A percentile compares a stretch with the other conserved stretches of the same genome.
Conservation (phyloP, 2,113 vertebrate species). For the Marmota flaviventris region DNA sequence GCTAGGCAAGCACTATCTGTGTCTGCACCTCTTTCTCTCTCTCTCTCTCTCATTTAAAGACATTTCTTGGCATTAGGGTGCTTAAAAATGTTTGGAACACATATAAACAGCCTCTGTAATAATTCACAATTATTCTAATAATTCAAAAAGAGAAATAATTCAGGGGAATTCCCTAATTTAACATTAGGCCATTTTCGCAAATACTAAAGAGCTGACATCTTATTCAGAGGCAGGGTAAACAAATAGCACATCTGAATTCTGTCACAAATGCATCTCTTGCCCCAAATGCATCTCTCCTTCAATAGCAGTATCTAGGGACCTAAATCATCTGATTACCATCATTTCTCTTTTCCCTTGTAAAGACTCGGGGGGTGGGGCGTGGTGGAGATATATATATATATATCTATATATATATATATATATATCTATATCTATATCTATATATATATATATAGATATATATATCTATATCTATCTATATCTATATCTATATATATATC, state of each 20-base stretch:
- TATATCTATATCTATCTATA: too few relatives aligned
- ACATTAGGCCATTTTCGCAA: conserved; percentile 21
- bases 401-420: too few relatives aligned
- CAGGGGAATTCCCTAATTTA: conserved; percentile 35
- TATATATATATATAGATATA: too few relatives aligned
- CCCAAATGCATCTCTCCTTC: background rate
- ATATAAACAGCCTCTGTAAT: background rate
- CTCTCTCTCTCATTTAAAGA: conserved; percentile 3
- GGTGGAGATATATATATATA: too few relatives aligned
- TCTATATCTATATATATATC: too few relatives aligned
- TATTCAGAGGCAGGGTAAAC: conserved; percentile 5
- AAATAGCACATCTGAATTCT: conserved; percentile 9
- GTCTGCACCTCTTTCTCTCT: background rate
- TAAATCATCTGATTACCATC: background rate
- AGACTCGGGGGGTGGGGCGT: background rate
- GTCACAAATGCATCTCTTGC: background rate
- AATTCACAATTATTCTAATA: conserved; percentile 16
- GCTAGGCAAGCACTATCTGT: background rate
- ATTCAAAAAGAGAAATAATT: conserved; percentile 12
- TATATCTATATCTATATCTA: too few relatives aligned
- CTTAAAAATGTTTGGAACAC: conserved; percentile 52
- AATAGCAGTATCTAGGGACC: background rate
- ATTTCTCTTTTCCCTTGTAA: conserved; percentile 23
- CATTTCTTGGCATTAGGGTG: background rate
- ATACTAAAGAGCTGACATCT: conserved; percentile 6